Percentiles rank a stretch among this genome's conserved stretches.
phyloP scores from a whole-genome alignment of 1,140 invertebrate genomes.

The Paralvinella palmiformis region DNA sequence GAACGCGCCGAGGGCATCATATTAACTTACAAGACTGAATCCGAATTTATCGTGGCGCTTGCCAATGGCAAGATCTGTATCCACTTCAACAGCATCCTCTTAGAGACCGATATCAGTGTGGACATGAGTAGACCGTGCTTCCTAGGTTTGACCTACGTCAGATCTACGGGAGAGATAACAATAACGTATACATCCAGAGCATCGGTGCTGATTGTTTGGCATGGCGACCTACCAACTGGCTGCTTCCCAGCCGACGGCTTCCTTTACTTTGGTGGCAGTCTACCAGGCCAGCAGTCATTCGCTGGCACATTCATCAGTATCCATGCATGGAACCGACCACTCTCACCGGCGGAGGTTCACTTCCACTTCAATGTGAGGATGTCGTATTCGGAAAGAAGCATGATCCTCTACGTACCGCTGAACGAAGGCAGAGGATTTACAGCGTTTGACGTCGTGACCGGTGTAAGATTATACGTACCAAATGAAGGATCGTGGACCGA shows the following conservation, averaged over 20 bases:
- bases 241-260: neutral
- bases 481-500: no score
- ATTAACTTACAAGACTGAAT: neutral
- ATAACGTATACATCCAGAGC: neutral
- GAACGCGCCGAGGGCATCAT: neutral
- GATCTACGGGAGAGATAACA: neutral
- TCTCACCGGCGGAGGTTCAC: neutral
- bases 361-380: neutral
- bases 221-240: neutral
- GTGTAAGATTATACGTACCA: no score
- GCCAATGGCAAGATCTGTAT: neutral
- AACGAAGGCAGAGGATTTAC: neutral
- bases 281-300: neutral
- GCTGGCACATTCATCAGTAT: neutral
- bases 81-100: neutral
- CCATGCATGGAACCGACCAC: neutral
- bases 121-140: neutral
- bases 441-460: neutral
- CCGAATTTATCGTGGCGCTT: neutral
- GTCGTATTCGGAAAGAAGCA: neutral
- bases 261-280: neutral
- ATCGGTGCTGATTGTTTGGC: neutral
- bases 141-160: neutral
- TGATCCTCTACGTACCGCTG: neutral
- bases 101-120: neutral